phyloP scores from a whole-genome alignment of 2,113 vertebrate genomes.

The Glareola pratincola region DNA sequence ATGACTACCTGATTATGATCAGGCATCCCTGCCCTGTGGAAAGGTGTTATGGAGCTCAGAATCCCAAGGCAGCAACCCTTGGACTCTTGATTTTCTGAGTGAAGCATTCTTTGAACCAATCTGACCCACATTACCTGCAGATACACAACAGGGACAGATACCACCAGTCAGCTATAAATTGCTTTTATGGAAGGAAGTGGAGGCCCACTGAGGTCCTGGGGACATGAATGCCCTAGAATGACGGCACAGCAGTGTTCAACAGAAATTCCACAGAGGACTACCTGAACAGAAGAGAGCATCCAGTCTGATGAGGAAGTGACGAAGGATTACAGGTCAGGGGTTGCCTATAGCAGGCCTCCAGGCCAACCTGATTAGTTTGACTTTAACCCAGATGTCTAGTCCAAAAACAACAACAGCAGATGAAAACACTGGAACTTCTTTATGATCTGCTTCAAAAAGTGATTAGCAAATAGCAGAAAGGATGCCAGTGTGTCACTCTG shows the following conservation, averaged over 20 bases:
- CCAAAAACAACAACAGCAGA: neutral
- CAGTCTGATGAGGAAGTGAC: neutral
- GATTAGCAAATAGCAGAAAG: neutral
- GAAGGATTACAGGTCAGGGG: neutral
- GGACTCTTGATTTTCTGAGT: neutral
- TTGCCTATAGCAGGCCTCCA: neutral
- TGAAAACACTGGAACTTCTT: neutral
- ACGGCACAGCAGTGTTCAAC: neutral
- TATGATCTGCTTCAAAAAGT: neutral
- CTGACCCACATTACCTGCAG: neutral
- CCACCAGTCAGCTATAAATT: neutral
- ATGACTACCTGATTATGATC: neutral
- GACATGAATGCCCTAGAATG: neutral
- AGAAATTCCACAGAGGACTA: neutral
- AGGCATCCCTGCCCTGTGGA: neutral
- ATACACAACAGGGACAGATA: neutral
- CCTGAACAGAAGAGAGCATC: neutral
- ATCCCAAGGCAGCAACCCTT: neutral
- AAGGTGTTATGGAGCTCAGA: neutral
- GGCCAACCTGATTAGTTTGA: conserved; percentile 12
- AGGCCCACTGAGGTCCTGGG: neutral
- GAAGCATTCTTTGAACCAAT: neutral
- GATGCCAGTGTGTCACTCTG: neutral
- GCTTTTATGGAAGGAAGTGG: neutral
- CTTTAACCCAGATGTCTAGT: neutral